phyloP scores from a whole-genome alignment of 1,140 invertebrate species.

The Diprion similis region DNA sequence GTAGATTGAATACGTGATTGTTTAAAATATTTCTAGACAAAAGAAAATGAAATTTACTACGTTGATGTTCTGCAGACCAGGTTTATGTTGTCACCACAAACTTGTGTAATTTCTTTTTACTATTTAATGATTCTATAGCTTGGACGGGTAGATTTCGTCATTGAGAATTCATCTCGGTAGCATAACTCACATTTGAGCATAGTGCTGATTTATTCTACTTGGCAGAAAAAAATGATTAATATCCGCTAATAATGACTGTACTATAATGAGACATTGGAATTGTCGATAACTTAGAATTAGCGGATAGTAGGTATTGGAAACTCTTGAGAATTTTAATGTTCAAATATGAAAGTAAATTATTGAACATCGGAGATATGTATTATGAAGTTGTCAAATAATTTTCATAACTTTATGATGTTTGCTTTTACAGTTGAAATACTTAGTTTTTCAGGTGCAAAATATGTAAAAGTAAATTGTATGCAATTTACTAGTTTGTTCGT shows the following conservation, averaged over 20 bases:
- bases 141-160: not conserved
- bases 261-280: not conserved
- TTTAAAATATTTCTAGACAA: not conserved
- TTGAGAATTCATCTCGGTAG: not conserved
- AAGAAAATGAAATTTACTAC: not conserved
- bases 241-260: conserved; percentile 2
- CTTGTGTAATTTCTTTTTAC: not conserved
- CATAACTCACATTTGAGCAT: not conserved
- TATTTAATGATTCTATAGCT: not conserved
- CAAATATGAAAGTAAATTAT: not conserved
- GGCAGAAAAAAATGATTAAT: not conserved
- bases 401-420: not conserved
- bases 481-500: too few species aligned
- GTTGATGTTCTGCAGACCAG: not conserved
- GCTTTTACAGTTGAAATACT: not conserved
- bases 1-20: not conserved
- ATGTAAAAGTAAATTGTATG: not conserved
- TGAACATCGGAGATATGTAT: not conserved
- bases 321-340: not conserved
- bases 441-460: not conserved
- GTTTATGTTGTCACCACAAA: not conserved
- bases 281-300: not conserved
- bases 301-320: not conserved
- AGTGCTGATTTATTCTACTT: not conserved
- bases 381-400: not conserved